Evolutionary conservation across 2,797 vertebrate species (phyloP).

Genomic region (Phyllotis vaccarum): DNA sequence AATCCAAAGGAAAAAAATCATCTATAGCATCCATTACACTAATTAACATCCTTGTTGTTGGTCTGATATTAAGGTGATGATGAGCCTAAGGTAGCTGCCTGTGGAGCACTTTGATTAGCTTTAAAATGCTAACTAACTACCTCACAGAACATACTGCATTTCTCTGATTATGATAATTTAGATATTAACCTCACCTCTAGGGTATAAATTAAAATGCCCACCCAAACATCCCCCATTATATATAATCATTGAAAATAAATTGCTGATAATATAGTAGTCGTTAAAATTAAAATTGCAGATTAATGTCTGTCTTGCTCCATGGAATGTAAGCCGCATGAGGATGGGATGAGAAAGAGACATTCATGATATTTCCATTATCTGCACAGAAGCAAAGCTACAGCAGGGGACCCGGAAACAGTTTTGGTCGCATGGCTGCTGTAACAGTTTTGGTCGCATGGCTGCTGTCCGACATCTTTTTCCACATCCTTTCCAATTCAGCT

Average conservation of each 20-base stretch:
- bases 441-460: background rate
- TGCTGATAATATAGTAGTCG: background rate
- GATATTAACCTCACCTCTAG: background rate
- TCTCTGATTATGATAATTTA: constrained; percentile 26
- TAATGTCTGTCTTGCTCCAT: background rate
- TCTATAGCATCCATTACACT: background rate
- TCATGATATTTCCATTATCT: background rate
- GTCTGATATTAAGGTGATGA: background rate
- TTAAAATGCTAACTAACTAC: background rate
- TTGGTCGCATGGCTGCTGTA: background rate
- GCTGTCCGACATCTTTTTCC: background rate
- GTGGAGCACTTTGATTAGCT: constrained; percentile 33
- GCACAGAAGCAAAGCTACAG: background rate
- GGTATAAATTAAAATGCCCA: constrained; percentile 45
- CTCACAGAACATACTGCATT: background rate
- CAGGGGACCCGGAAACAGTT: background rate
- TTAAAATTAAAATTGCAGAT: constrained; percentile 5
- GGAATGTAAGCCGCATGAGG: background rate
- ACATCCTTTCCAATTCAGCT: background rate
- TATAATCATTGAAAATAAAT: constrained; percentile 55
- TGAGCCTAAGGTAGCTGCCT: background rate
- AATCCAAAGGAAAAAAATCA: constrained; percentile 37
- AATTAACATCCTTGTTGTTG: background rate
- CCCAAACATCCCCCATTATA: background rate
- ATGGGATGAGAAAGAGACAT: background rate